Evolutionary conservation across 2,797 vertebrate species (phyloP).

Genomic region (Rhabdomys pumilio): DNA sequence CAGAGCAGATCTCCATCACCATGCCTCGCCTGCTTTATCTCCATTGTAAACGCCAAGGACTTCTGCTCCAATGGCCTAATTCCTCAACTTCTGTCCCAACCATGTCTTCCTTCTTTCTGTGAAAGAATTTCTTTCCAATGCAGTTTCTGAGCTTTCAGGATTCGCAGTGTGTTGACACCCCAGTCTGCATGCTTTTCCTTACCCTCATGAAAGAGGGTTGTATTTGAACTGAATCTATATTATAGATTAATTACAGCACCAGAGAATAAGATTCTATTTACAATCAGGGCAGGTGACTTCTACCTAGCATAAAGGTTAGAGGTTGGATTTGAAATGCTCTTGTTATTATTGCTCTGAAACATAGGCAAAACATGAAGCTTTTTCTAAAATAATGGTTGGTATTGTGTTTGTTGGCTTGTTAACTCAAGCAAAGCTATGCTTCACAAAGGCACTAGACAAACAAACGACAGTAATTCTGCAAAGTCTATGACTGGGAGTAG

Average conservation of each 20-base stretch:
- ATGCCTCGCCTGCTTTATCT: neutral
- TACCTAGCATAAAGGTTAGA: neutral
- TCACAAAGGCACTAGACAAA: neutral
- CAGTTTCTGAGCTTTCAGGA: neutral
- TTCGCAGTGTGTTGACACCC: neutral
- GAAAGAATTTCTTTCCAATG: neutral
- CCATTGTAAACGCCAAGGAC: neutral
- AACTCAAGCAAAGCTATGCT: neutral
- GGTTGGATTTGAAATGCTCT: constrained; percentile 33
- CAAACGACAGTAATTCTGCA: neutral
- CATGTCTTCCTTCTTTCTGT: neutral
- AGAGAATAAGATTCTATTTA: neutral
- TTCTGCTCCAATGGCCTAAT: constrained; percentile 28
- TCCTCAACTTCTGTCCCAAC: neutral
- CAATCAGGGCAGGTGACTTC: neutral
- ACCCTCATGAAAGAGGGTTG: constrained; percentile 16
- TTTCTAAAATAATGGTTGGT: neutral
- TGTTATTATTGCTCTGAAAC: neutral
- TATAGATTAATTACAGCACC: neutral
- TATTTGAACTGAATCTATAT: neutral
- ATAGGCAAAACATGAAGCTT: neutral
- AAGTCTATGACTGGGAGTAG: neutral
- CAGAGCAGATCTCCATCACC: neutral
- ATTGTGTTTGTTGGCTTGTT: neutral
- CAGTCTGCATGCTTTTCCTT: neutral